These are phyloP conservation scores for Ophioderma brevispina DNA, from an alignment of 35 echinoderm and acorn worm species.

Conservation along the genomic window DNA sequence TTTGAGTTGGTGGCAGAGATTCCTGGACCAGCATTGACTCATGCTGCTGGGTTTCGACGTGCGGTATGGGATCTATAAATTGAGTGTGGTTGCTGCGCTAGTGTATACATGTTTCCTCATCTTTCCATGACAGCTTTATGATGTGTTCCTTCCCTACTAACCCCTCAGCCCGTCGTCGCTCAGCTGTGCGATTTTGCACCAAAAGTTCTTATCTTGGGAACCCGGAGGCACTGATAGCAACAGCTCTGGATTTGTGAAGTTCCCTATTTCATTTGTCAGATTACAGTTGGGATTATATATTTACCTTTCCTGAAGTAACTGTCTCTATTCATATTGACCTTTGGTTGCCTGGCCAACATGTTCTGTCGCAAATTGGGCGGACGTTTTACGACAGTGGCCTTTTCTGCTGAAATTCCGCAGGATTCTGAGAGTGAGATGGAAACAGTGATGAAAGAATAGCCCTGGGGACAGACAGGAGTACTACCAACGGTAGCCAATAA, in stretches of 20 bases:
- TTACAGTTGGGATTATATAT: too few relatives aligned
- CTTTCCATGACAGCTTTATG: neutral
- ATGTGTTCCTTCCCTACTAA: neutral
- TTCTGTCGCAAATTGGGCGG: slow-evolving; percentile 2
- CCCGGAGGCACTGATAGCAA: too few relatives aligned
- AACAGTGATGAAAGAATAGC: neutral
- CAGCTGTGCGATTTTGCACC: too few relatives aligned
- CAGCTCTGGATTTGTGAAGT: too few relatives aligned
- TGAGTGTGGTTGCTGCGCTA: neutral
- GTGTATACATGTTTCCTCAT: neutral
- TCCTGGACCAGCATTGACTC: neutral
- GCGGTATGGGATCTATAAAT: neutral
- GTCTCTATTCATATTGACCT: too few relatives aligned
- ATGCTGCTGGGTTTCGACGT: neutral
- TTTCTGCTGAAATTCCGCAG: neutral
- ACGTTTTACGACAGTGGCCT: neutral
- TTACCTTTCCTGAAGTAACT: too few relatives aligned
- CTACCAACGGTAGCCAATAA: neutral
- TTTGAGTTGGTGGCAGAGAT: neutral
- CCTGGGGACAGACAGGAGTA: neutral
- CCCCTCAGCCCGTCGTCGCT: too few relatives aligned
- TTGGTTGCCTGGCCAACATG: neutral
- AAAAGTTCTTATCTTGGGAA: too few relatives aligned
- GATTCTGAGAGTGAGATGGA: neutral
- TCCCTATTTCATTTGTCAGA: too few relatives aligned